A percentile compares a stretch with the other conserved stretches of the same genome.
phyloP scores from a whole-genome alignment of 2,113 vertebrate species.

The Phalacrocorax carbo region DNA sequence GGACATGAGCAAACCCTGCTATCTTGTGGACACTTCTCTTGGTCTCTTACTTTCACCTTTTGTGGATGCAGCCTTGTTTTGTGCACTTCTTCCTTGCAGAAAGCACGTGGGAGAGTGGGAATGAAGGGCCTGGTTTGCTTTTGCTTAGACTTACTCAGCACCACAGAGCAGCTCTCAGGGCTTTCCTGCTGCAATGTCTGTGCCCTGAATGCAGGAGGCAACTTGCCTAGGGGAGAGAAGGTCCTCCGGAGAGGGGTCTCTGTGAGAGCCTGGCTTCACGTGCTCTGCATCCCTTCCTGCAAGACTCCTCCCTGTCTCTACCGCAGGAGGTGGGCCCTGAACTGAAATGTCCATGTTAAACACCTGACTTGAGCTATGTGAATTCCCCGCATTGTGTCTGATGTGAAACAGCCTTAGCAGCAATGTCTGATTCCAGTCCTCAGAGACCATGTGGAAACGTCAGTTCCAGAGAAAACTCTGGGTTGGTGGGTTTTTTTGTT shows the following conservation, averaged over 20 bases:
- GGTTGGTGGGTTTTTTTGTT: not conserved
- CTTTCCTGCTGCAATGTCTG: not conserved
- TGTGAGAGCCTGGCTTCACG: not conserved
- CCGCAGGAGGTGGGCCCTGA: not conserved
- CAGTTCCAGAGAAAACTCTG: constrained; percentile 22
- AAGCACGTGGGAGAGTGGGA: not conserved
- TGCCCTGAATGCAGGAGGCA: not conserved
- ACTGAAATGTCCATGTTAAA: constrained; percentile 5
- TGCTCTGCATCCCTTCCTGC: not conserved
- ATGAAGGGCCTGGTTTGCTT: not conserved
- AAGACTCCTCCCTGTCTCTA: not conserved
- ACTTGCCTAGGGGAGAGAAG: not conserved
- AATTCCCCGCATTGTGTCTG: not conserved
- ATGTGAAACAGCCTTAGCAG: constrained; percentile 2
- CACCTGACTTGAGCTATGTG: not conserved
- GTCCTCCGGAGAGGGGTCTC: not conserved
- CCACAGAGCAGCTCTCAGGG: not conserved
- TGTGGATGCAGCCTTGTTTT: not conserved
- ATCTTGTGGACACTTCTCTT: not conserved
- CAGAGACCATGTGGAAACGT: not conserved
- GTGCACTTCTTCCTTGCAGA: not conserved
- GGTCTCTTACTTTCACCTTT: constrained; percentile 5
- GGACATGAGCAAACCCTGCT: not conserved
- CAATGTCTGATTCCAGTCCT: not conserved
- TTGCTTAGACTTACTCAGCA: not conserved